Base-by-base conservation (phyloP, 2,113 vertebrate species). In the Jaculus jaculus region DNA sequence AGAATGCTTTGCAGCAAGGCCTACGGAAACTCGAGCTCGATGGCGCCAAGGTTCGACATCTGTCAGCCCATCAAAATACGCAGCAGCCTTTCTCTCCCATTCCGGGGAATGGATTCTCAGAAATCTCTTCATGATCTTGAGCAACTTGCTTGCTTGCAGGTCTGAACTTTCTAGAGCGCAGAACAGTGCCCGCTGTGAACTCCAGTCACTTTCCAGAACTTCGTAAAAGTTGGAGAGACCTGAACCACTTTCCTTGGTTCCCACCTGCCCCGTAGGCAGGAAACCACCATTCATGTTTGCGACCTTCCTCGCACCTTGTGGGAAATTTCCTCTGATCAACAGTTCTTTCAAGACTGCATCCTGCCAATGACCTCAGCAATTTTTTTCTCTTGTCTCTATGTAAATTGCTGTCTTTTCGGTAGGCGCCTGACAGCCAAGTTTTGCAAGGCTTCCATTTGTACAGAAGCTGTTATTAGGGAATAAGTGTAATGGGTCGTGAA, bases 401-500 rank as follows among this genome's bases (percentile, higher is more conserved):
- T 96, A 98, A 97, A 97, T 97, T 97, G 93, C 96, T 96, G 63
- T 98, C 96, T 97, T 97, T 97, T 96, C 96, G 93, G 97, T 92
- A 98, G 98, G 96, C 71, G 90, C 95, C 68, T 92, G 96, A 96
- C 97, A 97, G 97, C 87, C 77, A 94, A 78, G 65, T 95, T 95
- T 97, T 97, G 93, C 80, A 16, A 71, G 95, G 96, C 87, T 93
- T 96, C 85, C 97, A 87, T 97, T 97, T 97, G 96, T 96, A 97
- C 96, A 97, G 98, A 97, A 97, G 97, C 97, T 98, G 97, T 98
- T 98, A 98, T 97, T 97, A 95, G 72, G 84, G 97, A 98, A 94
- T 98, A 98, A 98, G 98, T 98, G 97, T 98, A 98, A 98, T 98
- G 98, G 98, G 92, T 98, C 98, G 97, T 98, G 97, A 98, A 98